Percentiles rank a stretch among this genome's conserved stretches.
These are phyloP conservation scores for Gouania willdenowi DNA, from an alignment of 2,797 vertebrate species.

Conservation along the genomic window DNA sequence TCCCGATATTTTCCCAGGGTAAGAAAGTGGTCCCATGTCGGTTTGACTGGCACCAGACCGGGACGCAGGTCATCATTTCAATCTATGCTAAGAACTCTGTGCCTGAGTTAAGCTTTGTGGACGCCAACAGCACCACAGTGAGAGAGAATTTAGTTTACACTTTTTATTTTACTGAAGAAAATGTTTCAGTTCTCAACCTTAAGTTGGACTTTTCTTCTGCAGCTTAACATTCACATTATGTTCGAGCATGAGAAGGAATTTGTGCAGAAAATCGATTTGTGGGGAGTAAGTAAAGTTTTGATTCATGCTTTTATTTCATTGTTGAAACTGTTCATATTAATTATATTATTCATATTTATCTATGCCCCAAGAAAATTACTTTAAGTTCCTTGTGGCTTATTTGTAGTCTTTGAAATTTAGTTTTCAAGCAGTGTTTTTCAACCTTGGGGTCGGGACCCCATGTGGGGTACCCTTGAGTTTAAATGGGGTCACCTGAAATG, in stretches of 20 bases:
- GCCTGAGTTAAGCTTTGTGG: constrained; percentile 88
- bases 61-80: constrained; percentile 91
- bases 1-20: constrained; percentile 60
- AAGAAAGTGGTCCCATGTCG: constrained; percentile 89
- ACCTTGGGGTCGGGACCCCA: too few relatives aligned
- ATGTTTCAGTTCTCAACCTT: constrained; percentile 2
- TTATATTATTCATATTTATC: too few relatives aligned
- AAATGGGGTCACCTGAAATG: too few relatives aligned
- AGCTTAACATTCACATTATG: constrained; percentile 89
- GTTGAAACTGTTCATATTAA: too few relatives aligned
- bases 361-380: too few relatives aligned
- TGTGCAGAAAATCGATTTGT: constrained; percentile 86
- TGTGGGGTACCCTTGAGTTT: too few relatives aligned
- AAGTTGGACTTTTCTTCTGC: constrained; percentile 24
- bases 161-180: too few relatives aligned
- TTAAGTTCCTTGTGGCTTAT: too few relatives aligned
- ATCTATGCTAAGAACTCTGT: constrained; percentile 92
- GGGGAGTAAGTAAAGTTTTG: constrained; percentile 97
- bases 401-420: too few relatives aligned
- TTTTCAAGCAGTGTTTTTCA: too few relatives aligned
- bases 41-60: constrained; percentile 98
- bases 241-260: constrained; percentile 97
- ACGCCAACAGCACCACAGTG: constrained; percentile 91
- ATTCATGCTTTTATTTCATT: too few relatives aligned
- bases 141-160: constrained; percentile 29